Conservation (phyloP, 2,888 invertebrate genomes). For the Yponomeuta sedellus region DNA sequence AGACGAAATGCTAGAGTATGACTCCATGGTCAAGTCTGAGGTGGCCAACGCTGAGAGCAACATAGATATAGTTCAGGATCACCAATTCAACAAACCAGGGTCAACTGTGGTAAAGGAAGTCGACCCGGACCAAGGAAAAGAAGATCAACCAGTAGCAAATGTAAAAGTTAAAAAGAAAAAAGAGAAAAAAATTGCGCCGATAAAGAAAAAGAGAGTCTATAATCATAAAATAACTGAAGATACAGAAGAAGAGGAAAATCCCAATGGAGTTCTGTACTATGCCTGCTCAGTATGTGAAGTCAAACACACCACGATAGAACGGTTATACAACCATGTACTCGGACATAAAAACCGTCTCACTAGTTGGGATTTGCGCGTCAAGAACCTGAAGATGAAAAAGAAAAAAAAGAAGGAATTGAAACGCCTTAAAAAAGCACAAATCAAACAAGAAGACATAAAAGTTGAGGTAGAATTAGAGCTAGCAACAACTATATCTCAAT, state of each 20-base stretch:
- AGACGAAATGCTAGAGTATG: neutral
- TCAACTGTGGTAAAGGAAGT: neutral
- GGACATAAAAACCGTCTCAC: constrained; percentile 59
- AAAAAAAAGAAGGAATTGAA: constrained; percentile 53
- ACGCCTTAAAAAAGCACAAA: constrained; percentile 38
- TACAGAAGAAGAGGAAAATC: constrained; percentile 48
- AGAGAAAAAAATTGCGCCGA: neutral
- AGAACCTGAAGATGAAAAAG: constrained; percentile 44
- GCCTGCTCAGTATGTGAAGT: constrained; percentile 61
- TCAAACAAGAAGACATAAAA: constrained; percentile 31
- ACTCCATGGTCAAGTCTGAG: neutral
- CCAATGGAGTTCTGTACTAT: constrained; percentile 55
- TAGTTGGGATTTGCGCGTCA: constrained; percentile 55
- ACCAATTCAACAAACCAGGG: neutral
- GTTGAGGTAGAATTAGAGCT: constrained; percentile 55
- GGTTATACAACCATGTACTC: constrained; percentile 54
- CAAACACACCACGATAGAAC: constrained; percentile 39
- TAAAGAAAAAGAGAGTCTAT: neutral
- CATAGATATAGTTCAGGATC: neutral
- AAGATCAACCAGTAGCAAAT: neutral
- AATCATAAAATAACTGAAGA: constrained; percentile 24
- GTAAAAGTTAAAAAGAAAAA: neutral
- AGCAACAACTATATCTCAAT: constrained; percentile 32
- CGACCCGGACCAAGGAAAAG: neutral
- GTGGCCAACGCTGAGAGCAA: neutral